Conservation (phyloP, 2,113 vertebrate species). For the Sterrhoptilus dennistouni region DNA sequence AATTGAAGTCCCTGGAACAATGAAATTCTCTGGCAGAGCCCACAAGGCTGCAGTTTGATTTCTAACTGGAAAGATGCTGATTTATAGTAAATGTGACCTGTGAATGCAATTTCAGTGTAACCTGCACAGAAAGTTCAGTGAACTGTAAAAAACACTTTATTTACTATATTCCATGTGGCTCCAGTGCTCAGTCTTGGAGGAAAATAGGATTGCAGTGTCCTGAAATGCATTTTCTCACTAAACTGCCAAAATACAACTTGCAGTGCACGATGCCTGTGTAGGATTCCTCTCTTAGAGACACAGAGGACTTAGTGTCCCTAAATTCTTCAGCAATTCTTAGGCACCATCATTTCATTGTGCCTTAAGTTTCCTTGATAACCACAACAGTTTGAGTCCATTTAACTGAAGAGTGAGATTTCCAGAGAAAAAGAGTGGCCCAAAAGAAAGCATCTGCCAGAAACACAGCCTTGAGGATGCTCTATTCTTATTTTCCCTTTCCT, state of each 20-base stretch:
- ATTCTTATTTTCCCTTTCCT: not conserved
- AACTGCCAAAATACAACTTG: not conserved
- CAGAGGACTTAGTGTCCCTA: not conserved
- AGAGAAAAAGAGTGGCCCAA: not conserved
- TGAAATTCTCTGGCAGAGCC: not conserved
- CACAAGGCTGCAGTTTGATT: not conserved
- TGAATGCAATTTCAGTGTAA: not conserved
- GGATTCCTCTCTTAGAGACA: not conserved
- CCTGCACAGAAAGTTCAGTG: not conserved
- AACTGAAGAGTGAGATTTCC: not conserved
- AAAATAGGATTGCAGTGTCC: not conserved
- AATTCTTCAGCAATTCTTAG: not conserved
- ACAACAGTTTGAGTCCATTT: not conserved
- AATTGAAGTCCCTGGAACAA: not conserved
- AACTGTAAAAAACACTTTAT: not conserved
- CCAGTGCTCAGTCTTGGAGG: not conserved
- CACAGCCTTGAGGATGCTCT: fast-evolving
- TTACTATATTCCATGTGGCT: not conserved
- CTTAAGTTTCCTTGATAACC: not conserved
- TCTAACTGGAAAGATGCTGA: not conserved
- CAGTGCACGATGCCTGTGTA: fast-evolving
- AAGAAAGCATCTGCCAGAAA: not conserved
- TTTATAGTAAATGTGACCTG: not conserved
- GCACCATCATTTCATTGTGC: not conserved
- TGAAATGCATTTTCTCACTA: not conserved